Base-by-base conservation (phyloP, 2,797 vertebrate genomes). In the Leptoclinus maculatus region DNA sequence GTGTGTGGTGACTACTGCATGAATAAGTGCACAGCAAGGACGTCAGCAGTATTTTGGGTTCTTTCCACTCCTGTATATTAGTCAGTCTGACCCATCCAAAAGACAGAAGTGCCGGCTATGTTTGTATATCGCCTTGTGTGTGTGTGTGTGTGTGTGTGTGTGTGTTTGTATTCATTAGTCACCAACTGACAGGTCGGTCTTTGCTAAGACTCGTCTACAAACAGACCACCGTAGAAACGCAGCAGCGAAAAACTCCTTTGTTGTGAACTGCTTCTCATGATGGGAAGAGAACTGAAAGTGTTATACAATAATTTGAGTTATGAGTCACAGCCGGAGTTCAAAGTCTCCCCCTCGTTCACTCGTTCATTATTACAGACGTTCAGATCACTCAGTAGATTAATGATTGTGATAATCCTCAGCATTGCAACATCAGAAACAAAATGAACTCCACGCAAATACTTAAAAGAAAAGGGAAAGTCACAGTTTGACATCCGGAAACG, bases 41-140 rank as follows among this genome's bases (percentile, higher is more conserved):
- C 49, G 81, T 85, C 86, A 91, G 66, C 14, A 12, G 38, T 43
- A 59, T 49, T 16, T 76, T 78, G 0, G 69, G 74, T 83, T 79
- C 29, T 89, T 92, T 91, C 88, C 86, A 60, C 34, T 60, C 17
- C 43, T 80, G 76, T 81, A 76, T 78, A 74, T 90, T 83, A 74
- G 83, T 91, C 82, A 89, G 56, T 36, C 5, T 70, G 74, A 74
- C 68, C 34, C 10, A 38, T 66, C 11, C 13, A 58, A 88, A 87
- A 89, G 56, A 69, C 70, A 83, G 86, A 92, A 89, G 83, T 88
- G 49, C 16, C 0, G 19, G 32, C 32, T 78, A 29, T 83, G 83
- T 91, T 87, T 91, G 77, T 80, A 49, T 64, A n/a, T 60, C 3
- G 3, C 10, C 14, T 1, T 56, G 23, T 47, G 45, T 73, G 67